These are phyloP conservation scores for Bucorvus abyssinicus DNA, from an alignment of 2,797 vertebrate species.

Conservation along the genomic window DNA sequence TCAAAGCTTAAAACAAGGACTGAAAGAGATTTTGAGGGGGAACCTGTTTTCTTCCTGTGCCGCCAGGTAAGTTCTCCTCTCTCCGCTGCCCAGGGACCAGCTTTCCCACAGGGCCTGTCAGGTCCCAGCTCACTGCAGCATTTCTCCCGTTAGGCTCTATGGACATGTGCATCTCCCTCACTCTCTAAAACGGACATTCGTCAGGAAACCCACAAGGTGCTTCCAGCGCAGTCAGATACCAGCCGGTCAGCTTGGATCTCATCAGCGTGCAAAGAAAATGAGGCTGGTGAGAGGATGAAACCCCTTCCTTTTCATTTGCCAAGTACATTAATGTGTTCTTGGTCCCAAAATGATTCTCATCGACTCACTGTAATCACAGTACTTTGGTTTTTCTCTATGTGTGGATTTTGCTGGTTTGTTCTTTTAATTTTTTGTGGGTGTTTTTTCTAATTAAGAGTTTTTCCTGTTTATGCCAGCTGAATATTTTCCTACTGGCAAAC, in stretches of 20 bases:
- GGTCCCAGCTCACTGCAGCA: background rate
- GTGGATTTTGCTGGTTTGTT: background rate
- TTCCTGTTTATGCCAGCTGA: background rate
- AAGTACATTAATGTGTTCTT: background rate
- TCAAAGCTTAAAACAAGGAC: background rate
- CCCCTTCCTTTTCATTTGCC: background rate
- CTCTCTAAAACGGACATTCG: background rate
- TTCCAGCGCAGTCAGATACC: background rate
- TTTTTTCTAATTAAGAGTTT: background rate
- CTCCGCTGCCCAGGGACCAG: rapidly evolving
- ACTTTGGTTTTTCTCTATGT: background rate
- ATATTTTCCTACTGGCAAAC: background rate
- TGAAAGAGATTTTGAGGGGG: background rate
- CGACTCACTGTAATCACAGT: background rate
- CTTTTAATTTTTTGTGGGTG: rapidly evolving
- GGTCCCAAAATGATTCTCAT: background rate
- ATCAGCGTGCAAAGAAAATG: background rate
- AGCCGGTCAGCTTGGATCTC: background rate
- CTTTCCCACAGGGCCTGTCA: too few species aligned
- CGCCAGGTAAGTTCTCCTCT: background rate
- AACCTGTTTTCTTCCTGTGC: background rate
- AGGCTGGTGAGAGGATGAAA: background rate
- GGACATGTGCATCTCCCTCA: too few species aligned
- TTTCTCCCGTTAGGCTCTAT: background rate
- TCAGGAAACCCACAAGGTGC: background rate